Base-by-base conservation (phyloP, 1,140 invertebrate species). In the Drosophila eugracilis region DNA sequence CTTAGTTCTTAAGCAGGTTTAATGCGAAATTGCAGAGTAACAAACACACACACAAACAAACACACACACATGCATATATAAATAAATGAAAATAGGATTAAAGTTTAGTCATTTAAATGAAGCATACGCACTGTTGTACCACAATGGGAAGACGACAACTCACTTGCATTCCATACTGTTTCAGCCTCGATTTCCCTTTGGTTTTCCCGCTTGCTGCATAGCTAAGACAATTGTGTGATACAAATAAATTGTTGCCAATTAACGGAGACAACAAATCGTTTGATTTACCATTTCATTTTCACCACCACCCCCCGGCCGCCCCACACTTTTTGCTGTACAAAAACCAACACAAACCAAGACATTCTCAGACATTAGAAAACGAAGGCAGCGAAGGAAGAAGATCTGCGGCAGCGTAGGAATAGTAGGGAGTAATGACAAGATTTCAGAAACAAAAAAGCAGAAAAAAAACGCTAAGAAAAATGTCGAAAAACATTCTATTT, bases 71-170 rank as follows among this genome's bases (percentile, higher is more conserved):
- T 9, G 26, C 37, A 63, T 42, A 63, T 36, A 69, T 44, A 65
- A 58, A 54, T 60, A 78, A 63, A 48, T 41, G 73, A 42, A 66
- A 39, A 22, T 74, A 75, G 42, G 58, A 48, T 60, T 70, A 69
- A 70, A 58, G 60, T 71, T 63, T 54, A 73, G 66, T 57, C 80
- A 88, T 78, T 90, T 80, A 79, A 63, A 80, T 59, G 57, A 88
- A 84, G 79, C 85, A 84, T 85, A 85, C 80, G 85, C 85, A 89
- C 85, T 74, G 80, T 78, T 89, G 79, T 86, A 75, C 75, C 65
- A 83, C 52, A 53, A 66, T 69, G 59, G 55, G 71, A 77, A 75
- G 34, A 63, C 15, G 26, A 59, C 37, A 58, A 49, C 69, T 76
- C 67, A 54, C 55, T 72, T 47, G 59, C 73, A 81, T 81, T 81